phyloP scores from a whole-genome alignment of 2,113 vertebrate species.

The Rafetus swinhoei region DNA sequence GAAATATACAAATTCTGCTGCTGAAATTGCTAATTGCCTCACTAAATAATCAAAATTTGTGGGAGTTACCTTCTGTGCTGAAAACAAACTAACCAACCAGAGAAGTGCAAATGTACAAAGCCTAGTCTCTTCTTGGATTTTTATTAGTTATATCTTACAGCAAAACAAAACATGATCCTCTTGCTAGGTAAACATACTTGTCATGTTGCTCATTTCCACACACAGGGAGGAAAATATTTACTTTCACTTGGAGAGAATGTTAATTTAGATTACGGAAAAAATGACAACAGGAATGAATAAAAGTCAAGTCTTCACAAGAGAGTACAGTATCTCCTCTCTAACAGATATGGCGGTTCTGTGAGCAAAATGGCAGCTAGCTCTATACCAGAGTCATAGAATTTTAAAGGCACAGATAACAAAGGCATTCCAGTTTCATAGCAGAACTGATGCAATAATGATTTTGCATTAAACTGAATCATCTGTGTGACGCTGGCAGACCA shows the following conservation, averaged over 20 bases:
- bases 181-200: not conserved
- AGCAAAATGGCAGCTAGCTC: not conserved
- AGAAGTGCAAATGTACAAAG: not conserved
- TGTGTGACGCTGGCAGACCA: not conserved
- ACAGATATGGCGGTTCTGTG: not conserved
- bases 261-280: not conserved
- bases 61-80: not conserved
- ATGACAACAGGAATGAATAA: not conserved
- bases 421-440: not conserved
- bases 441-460: not conserved
- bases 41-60: accelerated
- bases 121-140: not conserved
- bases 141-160: not conserved
- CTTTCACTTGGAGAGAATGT: not conserved
- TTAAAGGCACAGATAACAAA: not conserved
- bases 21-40: not conserved
- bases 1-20: accelerated
- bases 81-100: not conserved
- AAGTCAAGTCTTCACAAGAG: accelerated
- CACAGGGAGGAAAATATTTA: not conserved
- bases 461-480: not conserved
- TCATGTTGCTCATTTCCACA: not conserved
- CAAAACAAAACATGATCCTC: not conserved
- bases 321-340: not conserved
- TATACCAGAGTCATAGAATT: not conserved